These are phyloP conservation scores for Polia nebulosa DNA, from an alignment of 2,888 invertebrate genomes.

Conservation along the genomic window DNA sequence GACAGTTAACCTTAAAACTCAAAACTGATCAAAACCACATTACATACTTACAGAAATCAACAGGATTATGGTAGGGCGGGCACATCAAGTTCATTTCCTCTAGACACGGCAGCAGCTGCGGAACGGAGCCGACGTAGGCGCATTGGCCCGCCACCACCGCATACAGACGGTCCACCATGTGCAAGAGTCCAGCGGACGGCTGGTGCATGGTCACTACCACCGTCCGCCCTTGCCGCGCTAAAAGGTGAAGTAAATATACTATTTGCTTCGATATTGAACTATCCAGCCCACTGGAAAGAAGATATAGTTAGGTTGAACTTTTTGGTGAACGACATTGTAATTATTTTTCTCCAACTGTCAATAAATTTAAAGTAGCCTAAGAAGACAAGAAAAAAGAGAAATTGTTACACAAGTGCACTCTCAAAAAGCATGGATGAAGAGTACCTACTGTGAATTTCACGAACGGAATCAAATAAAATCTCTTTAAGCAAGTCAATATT, in stretches of 20 bases:
- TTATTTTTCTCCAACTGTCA: background rate
- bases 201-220: conserved; percentile 98
- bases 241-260: conserved; percentile 94
- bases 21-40: background rate
- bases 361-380: no score
- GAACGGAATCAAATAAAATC: no score
- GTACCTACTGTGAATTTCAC: background rate
- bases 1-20: no score
- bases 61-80: conserved; percentile 97
- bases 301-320: conserved; percentile 48
- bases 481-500: background rate
- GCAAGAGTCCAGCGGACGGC: conserved; percentile 96
- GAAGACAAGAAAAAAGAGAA: background rate
- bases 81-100: conserved; percentile 93
- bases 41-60: conserved; percentile 95
- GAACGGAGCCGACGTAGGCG: conserved; percentile 95
- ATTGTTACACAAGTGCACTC: background rate
- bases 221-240: conserved; percentile 96
- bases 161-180: conserved; percentile 97
- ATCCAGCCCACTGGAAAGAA: conserved; percentile 84
- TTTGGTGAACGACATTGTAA: background rate
- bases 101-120: conserved; percentile 94
- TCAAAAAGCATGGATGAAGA: background rate
- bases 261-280: conserved; percentile 95
- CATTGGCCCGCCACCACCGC: conserved; percentile 95